Percentiles rank a stretch among this genome's conserved stretches.
These are phyloP conservation scores for Caranx melampygus DNA, from an alignment of 2,113 vertebrate genomes.

Conservation along the genomic window DNA sequence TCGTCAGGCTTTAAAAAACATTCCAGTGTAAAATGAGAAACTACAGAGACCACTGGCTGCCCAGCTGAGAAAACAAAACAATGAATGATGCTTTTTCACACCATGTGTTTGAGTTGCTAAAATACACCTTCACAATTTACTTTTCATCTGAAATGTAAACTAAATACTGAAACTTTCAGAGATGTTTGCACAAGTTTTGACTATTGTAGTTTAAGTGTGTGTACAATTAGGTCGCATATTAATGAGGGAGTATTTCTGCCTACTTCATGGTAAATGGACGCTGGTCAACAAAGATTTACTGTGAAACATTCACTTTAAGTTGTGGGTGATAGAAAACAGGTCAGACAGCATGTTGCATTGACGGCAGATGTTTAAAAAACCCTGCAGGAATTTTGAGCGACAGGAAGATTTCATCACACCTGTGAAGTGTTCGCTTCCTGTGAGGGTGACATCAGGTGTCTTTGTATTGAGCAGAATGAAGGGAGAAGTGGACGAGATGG, in stretches of 20 bases:
- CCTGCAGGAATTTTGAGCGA: not conserved
- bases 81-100: not conserved
- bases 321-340: too few species aligned
- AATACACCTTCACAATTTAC: constrained; percentile 3
- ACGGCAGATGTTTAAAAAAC: constrained; percentile 1
- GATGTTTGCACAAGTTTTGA: not conserved
- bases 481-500: not conserved
- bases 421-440: not conserved
- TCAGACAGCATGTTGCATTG: not conserved
- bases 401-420: not conserved
- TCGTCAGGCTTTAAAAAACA: constrained; percentile 12
- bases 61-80: not conserved
- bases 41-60: not conserved
- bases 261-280: not conserved
- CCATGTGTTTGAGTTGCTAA: constrained; percentile 4
- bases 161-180: constrained; percentile 14
- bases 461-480: constrained; percentile 6
- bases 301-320: not conserved
- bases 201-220: not conserved
- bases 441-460: constrained; percentile 17
- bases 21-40: not conserved
- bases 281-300: not conserved
- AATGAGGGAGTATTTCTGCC: not conserved
- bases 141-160: constrained; percentile 1
- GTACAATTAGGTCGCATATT: too few species aligned